phyloP scores from a whole-genome alignment of 2,797 vertebrate species.

The Arctocebus calabarensis region DNA sequence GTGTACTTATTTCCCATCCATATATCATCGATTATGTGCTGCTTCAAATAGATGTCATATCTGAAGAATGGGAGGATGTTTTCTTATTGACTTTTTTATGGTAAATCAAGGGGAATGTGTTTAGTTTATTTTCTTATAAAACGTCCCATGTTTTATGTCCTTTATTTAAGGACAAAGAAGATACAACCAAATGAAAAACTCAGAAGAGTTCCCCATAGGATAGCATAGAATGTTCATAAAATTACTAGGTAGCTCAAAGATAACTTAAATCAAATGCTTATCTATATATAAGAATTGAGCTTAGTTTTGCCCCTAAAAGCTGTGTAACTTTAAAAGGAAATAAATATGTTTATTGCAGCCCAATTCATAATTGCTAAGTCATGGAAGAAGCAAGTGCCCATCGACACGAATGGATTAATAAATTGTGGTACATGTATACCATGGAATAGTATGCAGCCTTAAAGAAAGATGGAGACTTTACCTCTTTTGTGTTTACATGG shows the following conservation, averaged over 20 bases:
- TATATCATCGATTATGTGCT: background rate
- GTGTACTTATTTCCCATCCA: background rate
- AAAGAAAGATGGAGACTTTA: too few species aligned
- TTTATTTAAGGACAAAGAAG: conserved; percentile 5
- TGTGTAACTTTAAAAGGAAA: background rate
- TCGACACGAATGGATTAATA: too few species aligned
- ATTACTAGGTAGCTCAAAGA: background rate
- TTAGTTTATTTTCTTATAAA: conserved; percentile 35
- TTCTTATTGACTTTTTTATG: conserved; percentile 12
- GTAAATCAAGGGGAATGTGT: background rate
- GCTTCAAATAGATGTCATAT: background rate
- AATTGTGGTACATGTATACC: too few species aligned
- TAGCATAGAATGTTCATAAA: background rate
- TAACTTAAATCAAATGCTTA: conserved; percentile 15
- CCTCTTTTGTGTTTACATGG: too few species aligned
- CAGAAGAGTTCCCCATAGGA: background rate
- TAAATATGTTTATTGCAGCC: too few species aligned
- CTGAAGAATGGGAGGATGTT: background rate
- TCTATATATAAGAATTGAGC: background rate
- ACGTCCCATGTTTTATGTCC: background rate
- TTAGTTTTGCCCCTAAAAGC: background rate
- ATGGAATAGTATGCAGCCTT: too few species aligned
- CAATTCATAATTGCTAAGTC: too few species aligned
- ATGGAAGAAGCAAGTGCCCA: too few species aligned
- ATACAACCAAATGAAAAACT: conserved; percentile 27